Conservation (phyloP, 2,888 invertebrate species). For the Palloptera scutellata region DNA sequence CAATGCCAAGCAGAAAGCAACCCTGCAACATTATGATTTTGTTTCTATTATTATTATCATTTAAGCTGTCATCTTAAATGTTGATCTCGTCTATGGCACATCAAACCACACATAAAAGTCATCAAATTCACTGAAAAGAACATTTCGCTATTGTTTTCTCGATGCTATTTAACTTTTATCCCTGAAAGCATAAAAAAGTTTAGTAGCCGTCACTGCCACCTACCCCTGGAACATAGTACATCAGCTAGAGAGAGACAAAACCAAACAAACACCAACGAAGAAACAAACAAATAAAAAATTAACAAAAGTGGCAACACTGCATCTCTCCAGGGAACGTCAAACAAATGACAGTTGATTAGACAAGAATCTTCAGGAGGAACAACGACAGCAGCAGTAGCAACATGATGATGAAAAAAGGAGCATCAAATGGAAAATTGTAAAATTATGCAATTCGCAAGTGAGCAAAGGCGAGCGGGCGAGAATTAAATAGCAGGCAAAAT, state of each 20-base stretch:
- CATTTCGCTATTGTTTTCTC: constrained; percentile 42
- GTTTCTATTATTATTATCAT: constrained; percentile 10
- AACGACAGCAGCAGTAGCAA: constrained; percentile 16
- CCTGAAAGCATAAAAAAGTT: constrained; percentile 24
- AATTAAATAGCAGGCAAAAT: constrained; percentile 1
- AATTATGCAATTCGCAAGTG: constrained; percentile 56
- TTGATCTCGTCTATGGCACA: constrained; percentile 56
- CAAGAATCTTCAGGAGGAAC: constrained; percentile 52
- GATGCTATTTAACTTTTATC: constrained; percentile 47
- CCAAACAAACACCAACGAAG: constrained; percentile 23
- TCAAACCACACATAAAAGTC: constrained; percentile 56
- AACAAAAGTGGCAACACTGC: constrained; percentile 53
- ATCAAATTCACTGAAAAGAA: constrained; percentile 61
- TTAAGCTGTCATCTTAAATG: constrained; percentile 58
- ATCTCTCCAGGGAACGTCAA: constrained; percentile 59
- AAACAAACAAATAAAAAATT: constrained; percentile 41
- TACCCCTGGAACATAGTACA: constrained; percentile 24
- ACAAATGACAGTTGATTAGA: constrained; percentile 64
- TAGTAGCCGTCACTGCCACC: neutral
- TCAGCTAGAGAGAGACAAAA: constrained; percentile 34
- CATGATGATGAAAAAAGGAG: constrained; percentile 40
- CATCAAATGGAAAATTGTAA: constrained; percentile 63
- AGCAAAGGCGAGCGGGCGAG: constrained; percentile 18
- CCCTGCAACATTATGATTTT: constrained; percentile 9
- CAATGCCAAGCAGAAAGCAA: constrained; percentile 17